Base-by-base conservation (phyloP, 2,113 vertebrate species). In the Oxyura jamaicensis region DNA sequence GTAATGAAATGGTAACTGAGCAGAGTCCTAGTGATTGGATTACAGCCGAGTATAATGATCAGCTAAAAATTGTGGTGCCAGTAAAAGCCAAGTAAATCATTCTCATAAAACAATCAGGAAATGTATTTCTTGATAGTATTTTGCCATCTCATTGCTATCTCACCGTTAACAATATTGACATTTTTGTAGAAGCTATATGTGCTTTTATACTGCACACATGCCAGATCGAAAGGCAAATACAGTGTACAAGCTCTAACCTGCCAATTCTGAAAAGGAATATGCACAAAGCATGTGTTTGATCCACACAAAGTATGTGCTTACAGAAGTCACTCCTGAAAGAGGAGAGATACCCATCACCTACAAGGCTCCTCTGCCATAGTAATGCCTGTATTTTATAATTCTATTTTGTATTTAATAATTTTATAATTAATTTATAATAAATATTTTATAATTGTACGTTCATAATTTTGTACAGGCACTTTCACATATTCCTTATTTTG, bases 1-100 rank as follows among this genome's bases (percentile, higher is more conserved):
- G 72, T 76, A 82, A 89, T 88, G 67, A 93, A 95, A 95, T 76
- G 67, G 69, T 81, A 91, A 88, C 67, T 75, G 78, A 95, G 81
- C 80, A 91, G 75, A 68, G 52, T 73, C 55, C 23, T 84, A 82
- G 25, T 9, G 42, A 91, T n/a, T 86, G 85, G 56, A 80, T 88
- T 94, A 87, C 66, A 90, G 78, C 68, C 65, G 58, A 91, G 58
- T 92, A 58, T 48, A 90, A 88, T 36, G 62, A 92, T 84, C 6
- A 1, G 48, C 86, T 92, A 53, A 93, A 96, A 96, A 95, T 0
- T 58, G 62, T 84, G 66, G 68, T 95, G 76, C 52, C 85, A 91
- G 83, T 56, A 91, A 80, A 91, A 96, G 79, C 93, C 86, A 93
- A 93, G 83, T 68, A 96, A 96, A 65, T n/a, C 48, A 60, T 82